Evolutionary conservation across 2,888 invertebrate species (phyloP).

Genomic region (Heliconius erato): DNA sequence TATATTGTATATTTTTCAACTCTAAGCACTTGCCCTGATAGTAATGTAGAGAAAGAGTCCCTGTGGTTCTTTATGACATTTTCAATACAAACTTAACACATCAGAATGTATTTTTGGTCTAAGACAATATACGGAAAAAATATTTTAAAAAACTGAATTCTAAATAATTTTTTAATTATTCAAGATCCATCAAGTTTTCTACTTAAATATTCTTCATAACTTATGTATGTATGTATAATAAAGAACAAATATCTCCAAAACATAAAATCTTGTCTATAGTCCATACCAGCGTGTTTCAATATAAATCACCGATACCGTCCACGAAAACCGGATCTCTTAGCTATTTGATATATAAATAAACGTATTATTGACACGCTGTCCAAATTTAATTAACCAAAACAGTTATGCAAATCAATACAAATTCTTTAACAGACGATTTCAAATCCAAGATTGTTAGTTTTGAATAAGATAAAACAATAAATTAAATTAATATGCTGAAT

Average conservation of each 20-base stretch:
- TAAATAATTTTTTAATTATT: background rate
- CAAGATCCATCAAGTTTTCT: slow-evolving; percentile 4
- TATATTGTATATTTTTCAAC: too few relatives aligned
- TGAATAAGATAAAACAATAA: slow-evolving; percentile 35
- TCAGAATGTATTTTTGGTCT: too few relatives aligned
- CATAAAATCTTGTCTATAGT: background rate
- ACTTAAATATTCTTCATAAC: background rate
- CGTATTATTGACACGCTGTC: slow-evolving; percentile 25
- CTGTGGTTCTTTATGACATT: too few relatives aligned
- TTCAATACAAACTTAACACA: too few relatives aligned
- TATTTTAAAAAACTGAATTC: background rate
- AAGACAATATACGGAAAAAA: background rate
- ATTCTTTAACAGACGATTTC: slow-evolving; percentile 32
- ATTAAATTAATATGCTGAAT: slow-evolving; percentile 13
- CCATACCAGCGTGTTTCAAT: background rate
- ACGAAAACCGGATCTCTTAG: slow-evolving; percentile 16
- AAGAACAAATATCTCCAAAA: background rate
- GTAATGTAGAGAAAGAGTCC: too few relatives aligned
- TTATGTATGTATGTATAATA: slow-evolving; percentile 2
- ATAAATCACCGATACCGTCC: slow-evolving; percentile 1
- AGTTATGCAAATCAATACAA: slow-evolving; percentile 35
- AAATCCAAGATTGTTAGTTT: slow-evolving; percentile 28
- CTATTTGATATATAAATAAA: slow-evolving; percentile 22
- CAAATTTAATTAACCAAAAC: slow-evolving; percentile 37
- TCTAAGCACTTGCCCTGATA: too few relatives aligned